Conservation (phyloP, 2,888 invertebrate genomes). For the Homarus gammarus region DNA sequence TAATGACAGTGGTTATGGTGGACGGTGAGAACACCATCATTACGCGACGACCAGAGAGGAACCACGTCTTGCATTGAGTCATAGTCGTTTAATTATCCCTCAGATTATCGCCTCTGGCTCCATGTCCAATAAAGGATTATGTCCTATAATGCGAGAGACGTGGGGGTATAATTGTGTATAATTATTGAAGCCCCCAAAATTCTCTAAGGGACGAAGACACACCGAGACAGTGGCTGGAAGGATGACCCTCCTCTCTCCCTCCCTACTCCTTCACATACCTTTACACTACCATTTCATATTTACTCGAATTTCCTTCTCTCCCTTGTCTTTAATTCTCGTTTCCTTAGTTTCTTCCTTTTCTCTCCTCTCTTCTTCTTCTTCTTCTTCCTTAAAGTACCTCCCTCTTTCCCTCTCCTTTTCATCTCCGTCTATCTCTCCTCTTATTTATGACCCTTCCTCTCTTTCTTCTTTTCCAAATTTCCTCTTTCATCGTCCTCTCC, state of each 20-base stretch:
- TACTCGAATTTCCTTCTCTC: no score
- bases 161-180: background rate
- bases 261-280: no score
- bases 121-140: conserved; percentile 2
- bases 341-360: no score
- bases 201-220: background rate
- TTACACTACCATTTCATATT: no score
- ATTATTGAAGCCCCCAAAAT: background rate
- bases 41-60: background rate
- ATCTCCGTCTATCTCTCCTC: no score
- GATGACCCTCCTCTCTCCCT: background rate
- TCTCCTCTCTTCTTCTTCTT: no score
- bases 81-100: background rate
- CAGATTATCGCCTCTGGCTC: background rate
- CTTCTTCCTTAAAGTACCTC: no score
- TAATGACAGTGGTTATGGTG: conserved; percentile 33
- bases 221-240: background rate
- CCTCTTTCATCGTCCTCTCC: no score
- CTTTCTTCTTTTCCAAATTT: no score
- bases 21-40: background rate
- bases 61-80: background rate
- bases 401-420: no score
- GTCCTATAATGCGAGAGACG: conserved; percentile 4
- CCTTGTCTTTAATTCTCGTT: no score
- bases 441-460: background rate